These are phyloP conservation scores for Acrocephalus kingi DNA, from an alignment of 2,113 vertebrate species.

Conservation along the genomic window DNA sequence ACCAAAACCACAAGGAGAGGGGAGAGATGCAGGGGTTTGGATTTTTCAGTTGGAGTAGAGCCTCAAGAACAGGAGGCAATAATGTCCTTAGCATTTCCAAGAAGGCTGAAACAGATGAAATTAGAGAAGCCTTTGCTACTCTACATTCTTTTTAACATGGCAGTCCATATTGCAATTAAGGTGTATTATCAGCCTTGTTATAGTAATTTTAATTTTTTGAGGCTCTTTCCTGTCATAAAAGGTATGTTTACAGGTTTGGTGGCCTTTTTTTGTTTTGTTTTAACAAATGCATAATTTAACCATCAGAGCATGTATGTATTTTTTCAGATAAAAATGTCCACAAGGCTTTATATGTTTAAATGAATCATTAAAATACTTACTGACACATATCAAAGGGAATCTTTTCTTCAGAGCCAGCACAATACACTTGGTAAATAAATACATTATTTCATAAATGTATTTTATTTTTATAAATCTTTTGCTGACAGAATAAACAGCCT, in stretches of 20 bases:
- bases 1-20: neutral
- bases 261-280: neutral
- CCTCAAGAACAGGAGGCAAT: neutral
- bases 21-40: neutral
- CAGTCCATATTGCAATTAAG: neutral
- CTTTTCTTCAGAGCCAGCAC: neutral
- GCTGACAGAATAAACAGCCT: neutral
- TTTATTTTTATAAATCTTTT: neutral
- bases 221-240: neutral
- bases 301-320: neutral
- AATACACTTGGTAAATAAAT: neutral
- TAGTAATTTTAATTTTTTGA: neutral
- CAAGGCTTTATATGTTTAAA: neutral
- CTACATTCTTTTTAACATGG: neutral
- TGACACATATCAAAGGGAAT: neutral
- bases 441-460: neutral
- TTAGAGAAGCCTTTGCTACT: neutral
- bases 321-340: neutral
- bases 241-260: neutral
- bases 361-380: neutral
- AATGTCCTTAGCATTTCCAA: neutral
- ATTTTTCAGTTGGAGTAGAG: neutral
- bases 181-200: neutral
- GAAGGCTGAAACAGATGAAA: neutral
- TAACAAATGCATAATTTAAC: neutral